phyloP scores from a whole-genome alignment of 1,140 invertebrate genomes.

The Archivesica marissinica region DNA sequence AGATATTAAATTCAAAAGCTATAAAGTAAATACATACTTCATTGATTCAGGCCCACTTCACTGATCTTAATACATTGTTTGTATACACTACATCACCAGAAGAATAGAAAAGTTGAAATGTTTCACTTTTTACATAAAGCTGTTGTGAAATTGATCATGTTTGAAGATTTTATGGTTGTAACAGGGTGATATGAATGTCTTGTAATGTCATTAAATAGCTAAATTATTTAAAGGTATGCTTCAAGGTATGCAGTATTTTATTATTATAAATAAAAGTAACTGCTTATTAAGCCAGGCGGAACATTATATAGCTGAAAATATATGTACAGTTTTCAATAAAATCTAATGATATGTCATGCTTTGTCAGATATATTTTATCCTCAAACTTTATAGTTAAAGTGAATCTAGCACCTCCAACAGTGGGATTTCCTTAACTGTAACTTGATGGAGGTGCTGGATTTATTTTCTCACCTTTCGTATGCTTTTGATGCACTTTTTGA shows the following conservation, averaged over 20 bases:
- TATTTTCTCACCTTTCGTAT: too few species aligned
- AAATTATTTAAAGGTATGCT: slow-evolving; percentile 12
- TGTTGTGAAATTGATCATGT: slow-evolving; percentile 24
- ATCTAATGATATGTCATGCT: too few species aligned
- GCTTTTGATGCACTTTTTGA: too few species aligned
- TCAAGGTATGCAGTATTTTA: background rate
- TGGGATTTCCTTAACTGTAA: too few species aligned
- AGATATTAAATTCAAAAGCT: slow-evolving; percentile 63
- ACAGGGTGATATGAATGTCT: slow-evolving; percentile 1
- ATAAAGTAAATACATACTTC: slow-evolving; percentile 55
- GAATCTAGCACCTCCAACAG: too few species aligned
- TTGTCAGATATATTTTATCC: too few species aligned
- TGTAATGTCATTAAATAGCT: slow-evolving; percentile 17
- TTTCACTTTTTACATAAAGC: slow-evolving; percentile 36
- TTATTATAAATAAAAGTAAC: slow-evolving; percentile 13
- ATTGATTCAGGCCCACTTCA: slow-evolving; percentile 38
- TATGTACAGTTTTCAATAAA: background rate
- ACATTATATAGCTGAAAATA: background rate
- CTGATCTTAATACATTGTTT: slow-evolving; percentile 45
- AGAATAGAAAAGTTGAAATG: slow-evolving; percentile 46
- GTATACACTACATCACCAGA: slow-evolving; percentile 6
- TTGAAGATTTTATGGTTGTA: slow-evolving; percentile 11
- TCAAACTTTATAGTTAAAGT: too few species aligned
- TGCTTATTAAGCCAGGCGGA: background rate
- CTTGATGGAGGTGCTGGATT: too few species aligned